Base-by-base conservation (phyloP, 2,888 invertebrate genomes). In the Mechanitis mazaeus region DNA sequence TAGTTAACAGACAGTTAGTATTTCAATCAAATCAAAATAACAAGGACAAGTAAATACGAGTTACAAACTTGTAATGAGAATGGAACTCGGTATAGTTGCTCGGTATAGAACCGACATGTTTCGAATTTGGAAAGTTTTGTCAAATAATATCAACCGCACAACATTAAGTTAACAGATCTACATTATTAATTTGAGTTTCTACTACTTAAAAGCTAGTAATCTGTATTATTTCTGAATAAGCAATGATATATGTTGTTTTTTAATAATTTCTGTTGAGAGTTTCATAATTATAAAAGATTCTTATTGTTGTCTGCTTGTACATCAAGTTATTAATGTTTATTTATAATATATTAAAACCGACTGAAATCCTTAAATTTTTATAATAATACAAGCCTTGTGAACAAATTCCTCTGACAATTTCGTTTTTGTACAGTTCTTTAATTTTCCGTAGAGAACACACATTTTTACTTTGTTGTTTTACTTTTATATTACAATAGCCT, bases 381-480 rank as follows among this genome's bases (percentile, higher is more conserved):
- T 33, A 57, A 60, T 45, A 45, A 60, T 58, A 60, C 55, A 59
- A 38, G 20, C 31, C 47, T 55, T 55, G 54, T 54, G 35, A 58
- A 61, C 59, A 65, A 61, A 61, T 55, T 20, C 55, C 56, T 64
- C 55, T 64, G 67, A 50, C 60, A 59, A 65, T 59, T 64, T 61
- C 20, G 61, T 64, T 53, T 54, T 60, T 60, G 47, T 60, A 64
- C 54, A 56, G 38, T 60, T 50, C 61, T 68, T 68, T 66, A 61
- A 64, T 64, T 56, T 68, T 67, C 66, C 68, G 61, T 64, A 53
- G 58, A 60, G 60, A 65, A 67, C 63, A 68, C 66, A 66, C 60
- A 64, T 64, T 67, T 63, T 64, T 59, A 61, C 61, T 69, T 66
- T 62, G 64, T 68, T 65, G 57, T 64, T 67, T 67, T 63, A 59